Evolutionary conservation across 2,113 vertebrate genomes (phyloP).

Genomic region (Ictalurus punctatus): DNA sequence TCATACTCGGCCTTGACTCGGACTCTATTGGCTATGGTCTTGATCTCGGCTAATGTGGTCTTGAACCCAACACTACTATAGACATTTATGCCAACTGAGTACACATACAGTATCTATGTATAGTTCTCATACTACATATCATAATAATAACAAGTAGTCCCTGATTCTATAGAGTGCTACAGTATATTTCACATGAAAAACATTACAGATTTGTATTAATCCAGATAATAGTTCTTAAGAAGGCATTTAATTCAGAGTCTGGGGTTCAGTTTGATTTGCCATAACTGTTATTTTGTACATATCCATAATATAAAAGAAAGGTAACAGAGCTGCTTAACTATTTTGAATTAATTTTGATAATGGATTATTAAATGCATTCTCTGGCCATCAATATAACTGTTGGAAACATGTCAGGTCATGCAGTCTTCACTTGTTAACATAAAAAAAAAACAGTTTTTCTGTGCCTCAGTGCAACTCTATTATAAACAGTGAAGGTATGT

Average conservation of each 20-base stretch:
- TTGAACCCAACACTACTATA: neutral
- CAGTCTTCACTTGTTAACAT: neutral
- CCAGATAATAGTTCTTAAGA: too few relatives aligned
- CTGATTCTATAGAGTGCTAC: too few relatives aligned
- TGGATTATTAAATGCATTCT: neutral
- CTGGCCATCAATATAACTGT: neutral
- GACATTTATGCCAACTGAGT: neutral
- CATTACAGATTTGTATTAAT: neutral
- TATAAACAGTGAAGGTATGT: neutral
- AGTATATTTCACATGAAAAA: neutral
- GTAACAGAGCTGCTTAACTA: neutral
- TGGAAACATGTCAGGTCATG: neutral
- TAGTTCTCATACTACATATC: neutral
- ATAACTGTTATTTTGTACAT: neutral
- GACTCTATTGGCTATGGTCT: too few relatives aligned
- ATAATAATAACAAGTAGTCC: too few relatives aligned
- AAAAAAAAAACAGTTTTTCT: neutral
- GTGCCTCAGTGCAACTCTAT: neutral
- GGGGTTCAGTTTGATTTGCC: too few relatives aligned
- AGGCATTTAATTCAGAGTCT: too few relatives aligned
- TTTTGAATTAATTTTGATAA: neutral
- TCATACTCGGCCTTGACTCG: too few relatives aligned
- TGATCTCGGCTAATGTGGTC: too few relatives aligned
- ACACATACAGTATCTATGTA: neutral
- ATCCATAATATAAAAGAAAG: neutral